Evolutionary conservation across 92 coral and sea anemone genomes (phyloP), one percentile per base, ranked within the genome.

Genomic region (Diadumene lineata): DNA sequence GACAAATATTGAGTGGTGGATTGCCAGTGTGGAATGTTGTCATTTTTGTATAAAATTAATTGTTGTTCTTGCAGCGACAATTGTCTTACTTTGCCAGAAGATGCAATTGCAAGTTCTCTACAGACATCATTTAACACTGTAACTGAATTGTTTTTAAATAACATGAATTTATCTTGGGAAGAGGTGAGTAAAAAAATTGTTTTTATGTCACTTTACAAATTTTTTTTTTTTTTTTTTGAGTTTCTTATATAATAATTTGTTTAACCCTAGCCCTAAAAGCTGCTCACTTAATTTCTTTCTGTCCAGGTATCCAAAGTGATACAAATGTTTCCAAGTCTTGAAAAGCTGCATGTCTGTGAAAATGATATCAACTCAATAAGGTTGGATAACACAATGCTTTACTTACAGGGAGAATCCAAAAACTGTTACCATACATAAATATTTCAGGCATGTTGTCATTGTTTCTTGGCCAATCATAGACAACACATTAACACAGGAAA

Each of bases 321-420:
- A 1, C 21, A 69, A 38, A 85, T 88, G 93, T 77, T 91, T 79
- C 90, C 97, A 25, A 29, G 68, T 24, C 87, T 94, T 31, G 84
- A 79, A 76, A 90, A 84, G 29, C 86, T 94, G 43, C 96, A 94
- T 72, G 86, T 83, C 50, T 82, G 98, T 53, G 79, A 86, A 18
- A 94, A 94, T 81, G 46, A 77, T 77, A 75, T 94, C 31, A 55
- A 78, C 46, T 75, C 61, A 24, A 57, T 92, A 50, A 86, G 91
- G 97, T 91, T 53, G 10, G 51, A 8, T 8, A 60, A 71, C n/a
- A n/a, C n/a, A n/a, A n/a, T n/a, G n/a, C n/a, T n/a, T n/a, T n/a
- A n/a, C n/a, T n/a, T n/a, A n/a, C n/a, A n/a, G n/a, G n/a, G n/a
- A n/a, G 21, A 8, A 30, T 38, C 33, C 9, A 22, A 16, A 11